Evolutionary conservation across 2,888 invertebrate species (phyloP), one percentile per base, ranked within the genome.

Genomic region (Drosophila phalerata): DNA sequence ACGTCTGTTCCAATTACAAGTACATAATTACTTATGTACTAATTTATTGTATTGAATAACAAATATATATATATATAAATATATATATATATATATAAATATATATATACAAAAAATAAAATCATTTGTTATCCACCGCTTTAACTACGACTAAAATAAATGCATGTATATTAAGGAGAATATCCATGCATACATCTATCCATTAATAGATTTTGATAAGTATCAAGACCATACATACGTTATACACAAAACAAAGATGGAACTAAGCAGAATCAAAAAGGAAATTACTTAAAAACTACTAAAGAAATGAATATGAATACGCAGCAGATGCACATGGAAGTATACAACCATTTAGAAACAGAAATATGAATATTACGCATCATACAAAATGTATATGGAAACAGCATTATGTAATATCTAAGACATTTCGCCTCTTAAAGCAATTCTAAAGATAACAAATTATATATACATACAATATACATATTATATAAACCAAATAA

Each of bases 341-440:
- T 53, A 53, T 34, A 51, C 37, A 51, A 52, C 52, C 47, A 49
- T 48, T 48, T 42, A 62, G 25, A 43, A 48, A 56, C 48, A 62
- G 25, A 43, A 48, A 56, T 51, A 63, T 43, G 30, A 56, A 56
- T 56, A 53, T 66, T 68, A 63, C 49, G 57, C 65, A 71, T 56
- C 72, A 71, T 60, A 71, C 64, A 66, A 77, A 66, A 66, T 74
- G 77, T 74, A 77, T 71, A 66, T 77, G 77, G 56, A 64, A 74
- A 65, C 58, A 69, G 61, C 61, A 76, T 51, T 73, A 78, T 78
- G 69, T 77, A 67, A 72, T 73, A 79, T 80, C 71, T 80, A 89
- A 85, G 78, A 90, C 77, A 83, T 82, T 91, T 86, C 84, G 90
- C 91, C 90, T 90, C 85, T 90, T 88, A 86, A 91, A 91, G 91